phyloP scores from a whole-genome alignment of 2,888 invertebrate genomes.

The Syrphus vitripennis region DNA sequence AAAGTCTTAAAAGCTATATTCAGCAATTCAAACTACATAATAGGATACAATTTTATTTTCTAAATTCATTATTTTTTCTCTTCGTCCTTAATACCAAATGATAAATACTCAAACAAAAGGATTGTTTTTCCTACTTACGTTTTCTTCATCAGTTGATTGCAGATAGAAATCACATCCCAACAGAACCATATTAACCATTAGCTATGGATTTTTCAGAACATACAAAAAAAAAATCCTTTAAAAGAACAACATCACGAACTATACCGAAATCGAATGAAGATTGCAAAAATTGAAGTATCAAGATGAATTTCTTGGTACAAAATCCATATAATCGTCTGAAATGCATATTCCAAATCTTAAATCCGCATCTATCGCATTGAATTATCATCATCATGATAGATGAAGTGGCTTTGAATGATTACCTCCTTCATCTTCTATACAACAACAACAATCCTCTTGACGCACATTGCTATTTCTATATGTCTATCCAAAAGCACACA shows the following conservation, averaged over 20 bases:
- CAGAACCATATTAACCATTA: background rate
- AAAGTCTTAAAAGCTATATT: slow-evolving; percentile 36
- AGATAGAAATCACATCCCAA: slow-evolving; percentile 14
- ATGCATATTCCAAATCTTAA: slow-evolving; percentile 63
- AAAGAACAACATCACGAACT: background rate
- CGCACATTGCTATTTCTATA: background rate
- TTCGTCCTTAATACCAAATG: slow-evolving; percentile 23
- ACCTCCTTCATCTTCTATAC: background rate
- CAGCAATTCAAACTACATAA: slow-evolving; percentile 38
- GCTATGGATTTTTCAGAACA: background rate
- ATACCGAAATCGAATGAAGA: slow-evolving; percentile 8
- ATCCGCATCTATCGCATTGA: slow-evolving; percentile 67
- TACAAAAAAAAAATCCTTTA: background rate
- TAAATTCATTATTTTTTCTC: background rate
- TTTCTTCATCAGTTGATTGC: background rate
- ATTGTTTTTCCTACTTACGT: no score
- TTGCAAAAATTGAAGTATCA: slow-evolving; percentile 50
- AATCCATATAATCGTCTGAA: slow-evolving; percentile 60
- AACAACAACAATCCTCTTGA: background rate
- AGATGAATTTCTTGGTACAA: slow-evolving; percentile 40
- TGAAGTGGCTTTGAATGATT: slow-evolving; percentile 61
- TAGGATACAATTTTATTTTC: slow-evolving; percentile 35
- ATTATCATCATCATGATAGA: slow-evolving; percentile 58
- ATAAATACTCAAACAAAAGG: slow-evolving; percentile 47
- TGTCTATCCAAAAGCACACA: background rate